Conservation (phyloP, 2,113 vertebrate species). For the Salminus brasiliensis region DNA sequence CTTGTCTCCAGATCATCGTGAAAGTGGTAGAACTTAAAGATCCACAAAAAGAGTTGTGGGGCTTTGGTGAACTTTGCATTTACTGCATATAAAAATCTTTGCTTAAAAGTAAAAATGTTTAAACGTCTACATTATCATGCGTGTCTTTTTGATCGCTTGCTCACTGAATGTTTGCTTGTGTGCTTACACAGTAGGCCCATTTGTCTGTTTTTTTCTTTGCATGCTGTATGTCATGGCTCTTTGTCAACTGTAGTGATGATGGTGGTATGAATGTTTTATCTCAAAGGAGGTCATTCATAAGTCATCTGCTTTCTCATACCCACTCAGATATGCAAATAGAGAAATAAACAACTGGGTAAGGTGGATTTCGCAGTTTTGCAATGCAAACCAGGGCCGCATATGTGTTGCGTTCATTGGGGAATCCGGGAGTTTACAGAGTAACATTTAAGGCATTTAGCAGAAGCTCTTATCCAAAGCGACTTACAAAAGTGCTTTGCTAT, state of each 20-base stretch:
- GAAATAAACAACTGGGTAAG: conserved; percentile 35
- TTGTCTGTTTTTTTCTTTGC: conserved; percentile 7
- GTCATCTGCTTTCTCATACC: conserved; percentile 17
- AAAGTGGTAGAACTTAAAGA: not conserved
- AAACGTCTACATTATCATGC: not conserved
- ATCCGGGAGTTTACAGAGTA: too few species aligned
- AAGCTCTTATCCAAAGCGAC: too few species aligned
- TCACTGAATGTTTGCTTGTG: not conserved
- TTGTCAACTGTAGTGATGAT: conserved; percentile 39
- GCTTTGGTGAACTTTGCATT: not conserved
- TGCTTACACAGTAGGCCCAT: not conserved
- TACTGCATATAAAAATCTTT: not conserved
- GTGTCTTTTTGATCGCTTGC: not conserved
- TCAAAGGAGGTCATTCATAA: conserved; percentile 38
- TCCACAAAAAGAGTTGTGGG: not conserved
- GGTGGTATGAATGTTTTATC: not conserved
- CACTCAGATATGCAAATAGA: conserved; percentile 51
- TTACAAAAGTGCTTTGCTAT: too few species aligned
- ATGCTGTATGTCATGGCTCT: conserved; percentile 23
- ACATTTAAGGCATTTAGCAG: too few species aligned
- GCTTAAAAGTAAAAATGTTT: not conserved
- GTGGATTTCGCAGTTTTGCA: conserved; percentile 42
- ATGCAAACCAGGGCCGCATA: conserved; percentile 36
- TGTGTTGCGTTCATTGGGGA: too few species aligned
- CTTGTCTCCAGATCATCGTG: not conserved